Evolutionary conservation across 1,140 invertebrate species (phyloP), one percentile per base, ranked within the genome.

Genomic region (Bombus breviceps): DNA sequence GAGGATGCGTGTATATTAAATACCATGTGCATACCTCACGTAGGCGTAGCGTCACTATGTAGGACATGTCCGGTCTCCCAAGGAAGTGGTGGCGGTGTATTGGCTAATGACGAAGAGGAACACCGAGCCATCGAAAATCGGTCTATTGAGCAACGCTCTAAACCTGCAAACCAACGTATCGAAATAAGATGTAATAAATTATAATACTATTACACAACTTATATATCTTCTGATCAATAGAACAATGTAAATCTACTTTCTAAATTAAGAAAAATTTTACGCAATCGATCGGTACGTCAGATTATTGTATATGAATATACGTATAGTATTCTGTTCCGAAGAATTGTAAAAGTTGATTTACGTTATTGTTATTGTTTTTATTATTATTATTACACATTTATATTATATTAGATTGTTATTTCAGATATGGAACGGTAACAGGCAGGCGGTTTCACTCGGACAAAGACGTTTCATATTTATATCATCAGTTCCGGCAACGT

Each of bases 71-170:
- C 92, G 47, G 92, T 93, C 81, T 95, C 93, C 95, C 94, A 95
- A 47, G 94, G 93, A 69, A 95, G 88, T n/a, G 94, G 93, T 34
- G 94, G 93, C 9, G 94, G 94, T 43, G 93, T 94, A 66, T 92
- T 93, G 10, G 92, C 92, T 82, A 95, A 90, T 43, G 94, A 95
- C 82, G 92, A 92, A n/a, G 92, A 93, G 43, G 94, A 95, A 91
- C 95, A 95, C 80, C 93, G 89, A 32, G 91, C 92, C 89, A 95
- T 92, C 37, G 95, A 95, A 86, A 93, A 95, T 72, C 92, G 93
- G 76, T 95, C 95, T 86, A 95, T 93, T 53, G 94, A 94, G 86
- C 94, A 95, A 59, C 91, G 93, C 43, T 95, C 95, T 76, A 94
- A 89, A 84, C 93, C 95, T 95, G 75, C 57, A 90, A 93, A 28